Base-by-base conservation (phyloP, 1,140 invertebrate genomes). In the Drosophila lacteicornis region DNA sequence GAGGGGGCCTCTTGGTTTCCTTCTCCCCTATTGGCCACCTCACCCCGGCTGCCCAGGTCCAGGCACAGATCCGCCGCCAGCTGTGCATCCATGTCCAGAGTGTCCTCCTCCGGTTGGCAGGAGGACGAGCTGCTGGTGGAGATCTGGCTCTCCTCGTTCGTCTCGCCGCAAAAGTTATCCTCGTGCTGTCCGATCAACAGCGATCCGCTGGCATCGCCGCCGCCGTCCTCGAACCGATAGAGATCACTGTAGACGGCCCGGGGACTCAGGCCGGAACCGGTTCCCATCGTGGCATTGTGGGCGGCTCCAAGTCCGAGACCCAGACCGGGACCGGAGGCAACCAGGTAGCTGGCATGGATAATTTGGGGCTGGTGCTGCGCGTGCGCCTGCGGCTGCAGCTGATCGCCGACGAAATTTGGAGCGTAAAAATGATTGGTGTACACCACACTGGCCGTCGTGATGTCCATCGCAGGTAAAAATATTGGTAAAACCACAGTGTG, bases 381-480 rank as follows among this genome's bases (percentile, higher is more conserved):
- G 61, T 67, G 57, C 13, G 50, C 11, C 40, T 60, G 38, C 2
- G 40, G 15, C 11, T 58, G 50, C 36, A 56, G 53, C 38, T 62
- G 71, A 25, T 36, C 15, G 19, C 46, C 68, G 25, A 70, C 47
- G 30, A 67, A 80, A 84, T 84, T 88, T 63, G 55, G 77, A 47
- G 60, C 33, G 50, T 62, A 71, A 65, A 80, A 84, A 9, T 79
- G 49, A 75, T 75, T 88, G 47, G 67, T 45, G 42, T 70, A 75
- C 49, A 78, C 57, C 51, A 82, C 56, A 56, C 76, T 75, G 61
- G 71, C 66, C 56, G 75, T 33, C 30, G 70, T 55, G 46, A 66
- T 51, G 50, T 87, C 83, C 83, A 87, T 87, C 1, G 30, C 56
- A 43, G 53, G 53, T 67, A 75, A 84, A 83, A 78, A 70, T 45